Evolutionary conservation across 1,140 invertebrate genomes (phyloP), one percentile per base, ranked within the genome.

Genomic region (Drosophila takahashii): DNA sequence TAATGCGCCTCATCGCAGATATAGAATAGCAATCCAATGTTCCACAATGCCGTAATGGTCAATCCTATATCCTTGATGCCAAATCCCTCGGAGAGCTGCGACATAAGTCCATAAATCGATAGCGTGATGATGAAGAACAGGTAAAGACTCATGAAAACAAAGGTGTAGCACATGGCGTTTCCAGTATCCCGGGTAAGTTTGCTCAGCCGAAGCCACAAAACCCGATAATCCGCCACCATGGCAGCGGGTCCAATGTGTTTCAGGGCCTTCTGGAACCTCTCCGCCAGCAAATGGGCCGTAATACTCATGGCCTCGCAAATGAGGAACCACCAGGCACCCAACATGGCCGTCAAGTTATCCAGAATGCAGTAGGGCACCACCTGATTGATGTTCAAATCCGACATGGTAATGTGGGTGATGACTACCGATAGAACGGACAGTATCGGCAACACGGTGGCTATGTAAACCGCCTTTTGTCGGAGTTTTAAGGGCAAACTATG

Each of bases 1-100:
- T 95, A 94, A 77, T 95, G 95, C 0, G 95, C 95, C 79, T 95
- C 93, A 67, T 95, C 95, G 79, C 95, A 95, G 44, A 95, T 94
- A 52, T 95, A 95, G 87, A 95, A 95, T 0, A 95, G 84, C 13
- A 95, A 72, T 44, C 93, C 93, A 47, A 94, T 93, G 57, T 94
- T 95, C 89, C 93, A 94, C 4, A 93, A 78, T 0, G 94, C 95
- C 3, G 94, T 95, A n/a, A 95, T 92, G 0, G 94, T 94, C 2
- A 95, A 67, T 2, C 95, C 95, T 41, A 95, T 94, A 72, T 95
- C 95, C 81, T 95, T 95, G 6, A 94, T 93, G 9, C 94, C 94
- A 64, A 95, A 94, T 3, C 95, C 95, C 50, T 94, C 94, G 44
- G 95, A 95, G 8, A 95, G 93, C 81, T 95, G 94, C 0, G 95